phyloP scores from a whole-genome alignment of 2,113 vertebrate species.

The Clarias macrocephalus region DNA sequence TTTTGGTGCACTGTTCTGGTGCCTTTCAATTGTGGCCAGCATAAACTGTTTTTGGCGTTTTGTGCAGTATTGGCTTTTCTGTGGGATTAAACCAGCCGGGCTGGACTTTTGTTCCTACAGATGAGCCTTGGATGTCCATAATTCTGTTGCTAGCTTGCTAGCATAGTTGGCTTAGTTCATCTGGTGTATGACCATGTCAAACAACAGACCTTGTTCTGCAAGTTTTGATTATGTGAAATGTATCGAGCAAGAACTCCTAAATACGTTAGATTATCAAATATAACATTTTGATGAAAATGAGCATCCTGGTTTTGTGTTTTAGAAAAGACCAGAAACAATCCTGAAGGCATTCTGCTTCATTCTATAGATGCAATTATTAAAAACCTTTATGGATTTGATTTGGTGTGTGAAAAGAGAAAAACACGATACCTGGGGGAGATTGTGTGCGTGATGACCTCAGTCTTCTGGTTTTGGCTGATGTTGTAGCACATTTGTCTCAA shows the following conservation, averaged over 20 bases:
- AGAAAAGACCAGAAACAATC: not conserved
- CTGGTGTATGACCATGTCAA: not conserved
- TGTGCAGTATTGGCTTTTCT: too few relatives aligned
- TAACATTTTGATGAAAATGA: not conserved
- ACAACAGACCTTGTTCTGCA: not conserved
- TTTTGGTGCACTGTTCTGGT: too few relatives aligned
- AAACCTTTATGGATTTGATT: not conserved
- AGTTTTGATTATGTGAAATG: not conserved
- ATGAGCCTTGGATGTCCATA: too few relatives aligned
- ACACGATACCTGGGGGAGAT: not conserved
- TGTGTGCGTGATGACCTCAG: too few relatives aligned
- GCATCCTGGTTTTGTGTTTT: not conserved
- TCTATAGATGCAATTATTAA: not conserved
- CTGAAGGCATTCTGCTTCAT: not conserved
- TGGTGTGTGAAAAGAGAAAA: not conserved
- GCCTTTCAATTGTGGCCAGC: too few relatives aligned
- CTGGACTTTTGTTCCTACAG: too few relatives aligned
- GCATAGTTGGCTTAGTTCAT: too few relatives aligned
- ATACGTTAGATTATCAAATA: not conserved
- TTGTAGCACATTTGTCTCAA: too few relatives aligned
- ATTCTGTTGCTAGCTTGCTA: too few relatives aligned
- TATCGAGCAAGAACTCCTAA: not conserved
- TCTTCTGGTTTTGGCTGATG: too few relatives aligned
- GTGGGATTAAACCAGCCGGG: too few relatives aligned
- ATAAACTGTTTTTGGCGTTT: too few relatives aligned